Evolutionary conservation across 1,140 invertebrate species (phyloP).

Genomic region (Bombus waltoni): DNA sequence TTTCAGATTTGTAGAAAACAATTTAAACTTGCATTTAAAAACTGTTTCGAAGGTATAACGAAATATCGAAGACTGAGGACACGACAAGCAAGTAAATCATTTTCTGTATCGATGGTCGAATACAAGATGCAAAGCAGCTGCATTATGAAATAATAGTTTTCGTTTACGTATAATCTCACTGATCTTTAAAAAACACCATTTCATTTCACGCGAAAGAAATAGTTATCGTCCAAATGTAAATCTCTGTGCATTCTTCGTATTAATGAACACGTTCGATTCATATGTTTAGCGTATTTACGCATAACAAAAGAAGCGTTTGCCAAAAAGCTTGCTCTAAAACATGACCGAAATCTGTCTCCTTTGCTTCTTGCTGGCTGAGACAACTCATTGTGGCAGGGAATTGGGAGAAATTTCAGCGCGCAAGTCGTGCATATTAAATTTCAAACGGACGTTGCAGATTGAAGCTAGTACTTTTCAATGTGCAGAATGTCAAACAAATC

Average conservation of each 20-base stretch:
- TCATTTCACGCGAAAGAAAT: background rate
- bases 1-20: too few relatives aligned
- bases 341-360: too few relatives aligned
- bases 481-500: slow-evolving; percentile 76
- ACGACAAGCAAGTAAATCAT: too few relatives aligned
- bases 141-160: background rate
- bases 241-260: background rate
- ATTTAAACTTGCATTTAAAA: too few relatives aligned
- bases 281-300: background rate
- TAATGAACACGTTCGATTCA: background rate
- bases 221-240: background rate
- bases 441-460: slow-evolving; percentile 43
- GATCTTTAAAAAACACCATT: background rate
- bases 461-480: slow-evolving; percentile 46
- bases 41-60: too few relatives aligned
- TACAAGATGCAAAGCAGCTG: too few relatives aligned
- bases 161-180: background rate
- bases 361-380: too few relatives aligned
- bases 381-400: slow-evolving; percentile 28
- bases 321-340: background rate
- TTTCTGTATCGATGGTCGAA: too few relatives aligned
- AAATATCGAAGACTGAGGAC: background rate
- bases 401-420: slow-evolving; percentile 25
- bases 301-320: background rate
- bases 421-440: slow-evolving; percentile 64